Conservation (phyloP, 2,888 invertebrate species). For the Allygus modestus region DNA sequence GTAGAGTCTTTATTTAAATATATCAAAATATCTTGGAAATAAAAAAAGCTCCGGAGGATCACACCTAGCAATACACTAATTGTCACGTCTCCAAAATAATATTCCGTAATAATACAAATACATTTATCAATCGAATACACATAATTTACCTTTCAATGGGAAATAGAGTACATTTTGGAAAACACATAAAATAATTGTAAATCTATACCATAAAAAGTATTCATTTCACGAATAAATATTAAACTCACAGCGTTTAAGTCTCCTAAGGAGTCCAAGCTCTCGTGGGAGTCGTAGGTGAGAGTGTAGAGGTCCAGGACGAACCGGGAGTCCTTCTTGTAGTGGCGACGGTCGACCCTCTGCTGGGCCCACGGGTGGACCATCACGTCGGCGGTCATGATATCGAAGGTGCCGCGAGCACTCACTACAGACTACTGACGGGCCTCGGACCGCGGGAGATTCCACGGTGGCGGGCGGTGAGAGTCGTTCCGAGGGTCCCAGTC, state of each 20-base stretch:
- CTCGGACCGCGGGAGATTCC: not conserved
- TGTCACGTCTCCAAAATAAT: too few species aligned
- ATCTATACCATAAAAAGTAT: too few species aligned
- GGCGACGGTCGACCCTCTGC: slow-evolving; percentile 76
- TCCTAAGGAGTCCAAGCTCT: slow-evolving; percentile 85
- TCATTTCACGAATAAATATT: not conserved
- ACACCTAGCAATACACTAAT: too few species aligned
- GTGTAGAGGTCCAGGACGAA: slow-evolving; percentile 91
- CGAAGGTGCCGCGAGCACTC: not conserved
- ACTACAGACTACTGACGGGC: slow-evolving; percentile 48
- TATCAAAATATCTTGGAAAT: too few species aligned
- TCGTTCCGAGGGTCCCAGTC: slow-evolving; percentile 1
- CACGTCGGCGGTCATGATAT: slow-evolving; percentile 68
- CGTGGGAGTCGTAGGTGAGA: slow-evolving; percentile 90
- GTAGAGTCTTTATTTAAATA: too few species aligned
- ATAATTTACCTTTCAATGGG: too few species aligned
- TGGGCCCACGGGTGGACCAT: slow-evolving; percentile 69
- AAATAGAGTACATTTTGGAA: too few species aligned
- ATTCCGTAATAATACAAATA: too few species aligned
- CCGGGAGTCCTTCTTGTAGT: slow-evolving; percentile 92
- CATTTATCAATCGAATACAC: too few species aligned
- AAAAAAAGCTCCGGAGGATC: too few species aligned
- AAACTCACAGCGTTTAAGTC: slow-evolving; percentile 73
- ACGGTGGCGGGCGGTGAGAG: not conserved
- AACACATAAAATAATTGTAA: too few species aligned